Conservation (phyloP, 2,888 invertebrate species). For the Ditula angustiorana region DNA sequence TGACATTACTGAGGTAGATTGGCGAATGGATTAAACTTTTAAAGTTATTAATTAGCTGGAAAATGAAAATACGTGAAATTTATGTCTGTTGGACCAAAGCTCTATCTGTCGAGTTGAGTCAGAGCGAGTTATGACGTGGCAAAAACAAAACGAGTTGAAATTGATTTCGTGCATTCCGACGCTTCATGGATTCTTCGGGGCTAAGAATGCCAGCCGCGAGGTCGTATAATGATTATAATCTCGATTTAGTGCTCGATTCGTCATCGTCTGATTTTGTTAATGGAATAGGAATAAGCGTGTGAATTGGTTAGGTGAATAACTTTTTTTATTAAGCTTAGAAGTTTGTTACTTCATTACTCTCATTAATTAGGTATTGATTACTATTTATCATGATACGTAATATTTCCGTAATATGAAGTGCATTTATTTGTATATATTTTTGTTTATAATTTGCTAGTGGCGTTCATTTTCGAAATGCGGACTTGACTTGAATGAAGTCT, state of each 20-base stretch:
- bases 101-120: conserved; percentile 53
- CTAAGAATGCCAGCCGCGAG: conserved; percentile 75
- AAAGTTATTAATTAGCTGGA: neutral
- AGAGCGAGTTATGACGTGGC: conserved; percentile 81
- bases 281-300: conserved; percentile 80
- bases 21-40: neutral
- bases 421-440: neutral
- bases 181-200: conserved; percentile 74
- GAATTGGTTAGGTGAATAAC: conserved; percentile 55
- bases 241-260: conserved; percentile 81
- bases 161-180: conserved; percentile 81
- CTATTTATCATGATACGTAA: neutral
- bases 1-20: too few species aligned
- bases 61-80: neutral
- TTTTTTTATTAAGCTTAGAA: neutral
- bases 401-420: too few species aligned
- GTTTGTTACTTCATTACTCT: neutral
- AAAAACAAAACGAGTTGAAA: conserved; percentile 82
- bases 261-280: conserved; percentile 83
- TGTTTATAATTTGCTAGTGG: neutral
- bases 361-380: neutral
- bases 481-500: neutral
- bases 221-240: conserved; percentile 81
- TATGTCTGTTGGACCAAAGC: neutral
- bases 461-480: neutral